Evolutionary conservation across 1,140 invertebrate genomes (phyloP).

Genomic region (Lordiphosa collinella): DNA sequence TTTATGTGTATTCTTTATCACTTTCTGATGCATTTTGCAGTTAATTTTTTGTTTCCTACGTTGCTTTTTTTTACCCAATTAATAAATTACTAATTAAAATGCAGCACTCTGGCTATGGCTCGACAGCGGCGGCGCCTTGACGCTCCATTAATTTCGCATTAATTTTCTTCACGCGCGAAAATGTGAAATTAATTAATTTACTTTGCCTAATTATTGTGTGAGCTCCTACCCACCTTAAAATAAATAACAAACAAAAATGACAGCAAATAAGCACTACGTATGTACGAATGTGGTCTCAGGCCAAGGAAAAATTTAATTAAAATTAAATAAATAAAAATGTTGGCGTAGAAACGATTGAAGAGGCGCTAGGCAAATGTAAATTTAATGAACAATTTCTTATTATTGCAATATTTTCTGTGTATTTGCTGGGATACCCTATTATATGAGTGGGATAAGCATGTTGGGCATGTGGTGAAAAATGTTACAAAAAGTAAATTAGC

Average conservation of each 20-base stretch:
- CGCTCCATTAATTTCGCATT: slow-evolving; percentile 76
- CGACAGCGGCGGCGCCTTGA: slow-evolving; percentile 44
- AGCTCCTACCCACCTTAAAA: not conserved
- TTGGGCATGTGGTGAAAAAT: too few relatives aligned
- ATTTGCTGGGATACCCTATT: not conserved
- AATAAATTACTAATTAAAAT: slow-evolving; percentile 71
- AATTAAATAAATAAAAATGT: slow-evolving; percentile 48
- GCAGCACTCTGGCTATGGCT: slow-evolving; percentile 42
- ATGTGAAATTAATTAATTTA: slow-evolving; percentile 73
- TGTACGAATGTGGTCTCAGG: not conserved
- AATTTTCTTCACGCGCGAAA: slow-evolving; percentile 69
- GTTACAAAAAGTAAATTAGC: too few relatives aligned
- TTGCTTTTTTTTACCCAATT: slow-evolving; percentile 33
- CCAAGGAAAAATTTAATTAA: slow-evolving; percentile 31
- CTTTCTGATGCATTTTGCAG: slow-evolving; percentile 6
- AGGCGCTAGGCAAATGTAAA: slow-evolving; percentile 20
- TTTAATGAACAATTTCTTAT: slow-evolving; percentile 16
- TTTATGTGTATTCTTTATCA: not conserved
- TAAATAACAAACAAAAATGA: not conserved
- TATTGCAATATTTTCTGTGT: slow-evolving; percentile 11
- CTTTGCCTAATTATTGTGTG: slow-evolving; percentile 52
- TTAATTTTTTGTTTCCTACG: slow-evolving; percentile 9
- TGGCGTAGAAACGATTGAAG: slow-evolving; percentile 16
- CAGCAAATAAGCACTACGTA: slow-evolving; percentile 4
- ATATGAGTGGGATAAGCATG: not conserved